Conservation (phyloP, 2,797 vertebrate genomes). For the Typhlichthys subterraneus region DNA sequence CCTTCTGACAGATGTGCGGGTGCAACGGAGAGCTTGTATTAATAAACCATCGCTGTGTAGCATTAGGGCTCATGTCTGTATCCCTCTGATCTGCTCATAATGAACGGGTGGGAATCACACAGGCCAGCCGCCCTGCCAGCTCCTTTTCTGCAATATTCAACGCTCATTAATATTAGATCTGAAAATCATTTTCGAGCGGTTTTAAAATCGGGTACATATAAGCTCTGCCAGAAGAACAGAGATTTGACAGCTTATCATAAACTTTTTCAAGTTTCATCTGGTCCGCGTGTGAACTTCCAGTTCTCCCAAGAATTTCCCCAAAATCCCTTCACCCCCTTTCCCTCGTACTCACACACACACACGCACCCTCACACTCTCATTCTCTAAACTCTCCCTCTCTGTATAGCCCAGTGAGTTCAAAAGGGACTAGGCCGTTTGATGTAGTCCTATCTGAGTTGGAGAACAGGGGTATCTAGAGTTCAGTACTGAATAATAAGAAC, state of each 20-base stretch:
- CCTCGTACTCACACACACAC: not conserved
- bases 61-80: constrained; percentile 64
- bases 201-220: constrained; percentile 46
- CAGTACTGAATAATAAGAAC: constrained; percentile 72
- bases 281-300: not conserved
- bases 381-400: constrained; percentile 33
- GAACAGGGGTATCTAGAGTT: constrained; percentile 74
- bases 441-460: constrained; percentile 70
- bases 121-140: constrained; percentile 34
- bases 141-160: constrained; percentile 71
- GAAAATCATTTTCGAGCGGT: constrained; percentile 54
- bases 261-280: constrained; percentile 41
- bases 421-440: constrained; percentile 73
- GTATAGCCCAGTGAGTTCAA: constrained; percentile 70
- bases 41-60: constrained; percentile 49
- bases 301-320: not conserved
- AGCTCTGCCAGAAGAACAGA: constrained; percentile 27
- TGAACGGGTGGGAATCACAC: constrained; percentile 63
- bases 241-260: constrained; percentile 53
- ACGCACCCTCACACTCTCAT: too few relatives aligned
- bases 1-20: constrained; percentile 48
- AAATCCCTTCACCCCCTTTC: constrained; percentile 13
- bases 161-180: constrained; percentile 63
- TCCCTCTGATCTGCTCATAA: constrained; percentile 72
- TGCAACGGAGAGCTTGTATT: constrained; percentile 27